phyloP scores from a whole-genome alignment of 2,888 invertebrate genomes.

The Drosophila mettleri region DNA sequence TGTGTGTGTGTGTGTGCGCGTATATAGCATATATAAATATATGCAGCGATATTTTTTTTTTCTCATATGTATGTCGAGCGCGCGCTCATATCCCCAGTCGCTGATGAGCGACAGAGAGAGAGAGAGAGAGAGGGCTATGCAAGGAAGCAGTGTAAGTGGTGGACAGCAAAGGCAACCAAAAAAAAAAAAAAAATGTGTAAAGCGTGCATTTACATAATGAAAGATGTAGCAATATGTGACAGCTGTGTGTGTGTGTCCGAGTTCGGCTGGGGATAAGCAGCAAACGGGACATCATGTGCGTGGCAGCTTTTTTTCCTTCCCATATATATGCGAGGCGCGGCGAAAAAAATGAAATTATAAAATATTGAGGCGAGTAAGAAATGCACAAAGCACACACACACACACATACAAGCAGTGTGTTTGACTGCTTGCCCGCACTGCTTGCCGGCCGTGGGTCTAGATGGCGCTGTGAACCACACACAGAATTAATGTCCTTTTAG shows the following conservation, averaged over 20 bases:
- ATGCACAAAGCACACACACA: constrained; percentile 59
- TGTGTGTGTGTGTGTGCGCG: constrained; percentile 3
- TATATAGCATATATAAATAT: constrained; percentile 37
- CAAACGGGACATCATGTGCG: constrained; percentile 71
- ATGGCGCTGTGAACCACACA: constrained; percentile 52
- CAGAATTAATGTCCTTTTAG: constrained; percentile 78
- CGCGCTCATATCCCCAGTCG: constrained; percentile 63
- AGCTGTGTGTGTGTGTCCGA: constrained; percentile 35
- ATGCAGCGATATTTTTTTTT: constrained; percentile 42
- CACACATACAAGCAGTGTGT: constrained; percentile 42
- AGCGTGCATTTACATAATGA: constrained; percentile 84
- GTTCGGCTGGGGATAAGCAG: constrained; percentile 61
- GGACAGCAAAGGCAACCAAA: constrained; percentile 46
- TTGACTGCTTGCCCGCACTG: constrained; percentile 33
- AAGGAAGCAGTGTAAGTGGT: constrained; percentile 34
- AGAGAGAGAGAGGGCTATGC: constrained; percentile 12
- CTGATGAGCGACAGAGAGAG: constrained; percentile 29
- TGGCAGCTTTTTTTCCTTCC: constrained; percentile 43
- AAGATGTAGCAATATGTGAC: constrained; percentile 78
- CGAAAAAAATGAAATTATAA: constrained; percentile 76
- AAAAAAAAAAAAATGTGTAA: constrained; percentile 66
- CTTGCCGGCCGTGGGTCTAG: constrained; percentile 30
- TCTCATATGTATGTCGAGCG: constrained; percentile 15
- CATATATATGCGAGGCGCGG: background rate
- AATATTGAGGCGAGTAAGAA: constrained; percentile 78